Evolutionary conservation across 2,888 invertebrate species (phyloP).

Genomic region (Aricia artaxerxes): DNA sequence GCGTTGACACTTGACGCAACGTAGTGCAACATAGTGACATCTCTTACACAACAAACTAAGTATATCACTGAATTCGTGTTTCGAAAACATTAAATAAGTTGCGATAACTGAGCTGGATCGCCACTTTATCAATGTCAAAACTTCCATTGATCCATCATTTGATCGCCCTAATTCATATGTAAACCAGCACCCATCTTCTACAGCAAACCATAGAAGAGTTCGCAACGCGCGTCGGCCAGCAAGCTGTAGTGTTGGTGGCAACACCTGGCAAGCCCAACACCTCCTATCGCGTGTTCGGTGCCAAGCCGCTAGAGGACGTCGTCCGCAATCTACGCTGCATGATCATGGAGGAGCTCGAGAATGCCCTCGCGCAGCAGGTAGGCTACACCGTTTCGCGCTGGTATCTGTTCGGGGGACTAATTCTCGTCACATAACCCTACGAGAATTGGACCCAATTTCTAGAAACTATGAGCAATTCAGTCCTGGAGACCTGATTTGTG

Average conservation of each 20-base stretch:
- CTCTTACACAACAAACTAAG: too few species aligned
- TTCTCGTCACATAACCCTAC: not conserved
- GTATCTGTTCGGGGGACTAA: not conserved
- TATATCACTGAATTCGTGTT: too few species aligned
- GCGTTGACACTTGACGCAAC: too few species aligned
- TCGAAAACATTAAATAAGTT: too few species aligned
- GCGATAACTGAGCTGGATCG: too few species aligned
- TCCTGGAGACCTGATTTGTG: too few species aligned
- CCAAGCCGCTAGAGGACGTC: constrained; percentile 97
- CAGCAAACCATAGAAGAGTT: constrained; percentile 98
- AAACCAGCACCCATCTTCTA: not conserved
- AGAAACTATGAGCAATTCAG: too few species aligned
- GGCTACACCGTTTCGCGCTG: constrained; percentile 33
- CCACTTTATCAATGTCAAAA: too few species aligned
- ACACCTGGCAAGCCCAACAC: constrained; percentile 98
- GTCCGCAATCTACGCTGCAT: constrained; percentile 93
- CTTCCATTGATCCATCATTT: too few species aligned
- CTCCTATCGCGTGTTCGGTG: constrained; percentile 97
- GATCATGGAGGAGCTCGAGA: constrained; percentile 97
- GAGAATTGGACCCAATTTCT: not conserved
- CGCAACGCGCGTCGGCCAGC: constrained; percentile 97
- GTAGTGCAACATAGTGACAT: too few species aligned
- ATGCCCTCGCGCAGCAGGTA: constrained; percentile 93
- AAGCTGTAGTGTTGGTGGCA: constrained; percentile 96
- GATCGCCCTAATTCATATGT: too few species aligned